phyloP scores from a whole-genome alignment of 2,888 invertebrate genomes.

The Silvanus unidentatus region DNA sequence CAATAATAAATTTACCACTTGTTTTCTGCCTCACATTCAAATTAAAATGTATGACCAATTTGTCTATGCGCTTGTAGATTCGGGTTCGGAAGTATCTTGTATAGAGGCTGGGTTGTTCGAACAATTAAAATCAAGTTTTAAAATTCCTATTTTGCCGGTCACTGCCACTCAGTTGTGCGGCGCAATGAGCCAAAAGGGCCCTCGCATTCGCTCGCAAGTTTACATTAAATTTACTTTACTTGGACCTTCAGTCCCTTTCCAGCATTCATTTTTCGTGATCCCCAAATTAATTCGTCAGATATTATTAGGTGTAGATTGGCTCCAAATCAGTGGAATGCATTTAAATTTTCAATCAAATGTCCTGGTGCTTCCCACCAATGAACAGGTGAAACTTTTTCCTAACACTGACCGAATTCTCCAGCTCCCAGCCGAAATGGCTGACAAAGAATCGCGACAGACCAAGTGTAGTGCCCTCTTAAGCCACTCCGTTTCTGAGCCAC shows the following conservation, averaged over 20 bases:
- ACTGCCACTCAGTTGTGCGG: neutral
- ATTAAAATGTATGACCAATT: neutral
- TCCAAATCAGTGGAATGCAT: neutral
- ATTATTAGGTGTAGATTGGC: neutral
- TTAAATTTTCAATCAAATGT: no score
- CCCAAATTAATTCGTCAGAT: neutral
- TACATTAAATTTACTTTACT: neutral
- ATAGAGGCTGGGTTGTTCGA: neutral
- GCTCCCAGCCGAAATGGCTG: no score
- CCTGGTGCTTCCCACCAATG: no score
- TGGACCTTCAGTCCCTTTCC: neutral
- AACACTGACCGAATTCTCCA: no score
- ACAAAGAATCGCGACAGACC: no score
- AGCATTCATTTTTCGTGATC: neutral
- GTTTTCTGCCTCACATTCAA: neutral
- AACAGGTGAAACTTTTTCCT: no score
- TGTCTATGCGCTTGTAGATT: neutral
- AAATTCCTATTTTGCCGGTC: neutral
- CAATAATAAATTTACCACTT: no score
- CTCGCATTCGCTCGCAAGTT: neutral
- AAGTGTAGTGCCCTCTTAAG: no score
- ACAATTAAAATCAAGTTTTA: neutral
- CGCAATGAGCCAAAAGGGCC: neutral
- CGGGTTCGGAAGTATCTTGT: neutral
- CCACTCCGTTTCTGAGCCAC: no score